Evolutionary conservation across 1,140 invertebrate genomes (phyloP), one percentile per base, ranked within the genome.

Genomic region (Bombus waltoni): DNA sequence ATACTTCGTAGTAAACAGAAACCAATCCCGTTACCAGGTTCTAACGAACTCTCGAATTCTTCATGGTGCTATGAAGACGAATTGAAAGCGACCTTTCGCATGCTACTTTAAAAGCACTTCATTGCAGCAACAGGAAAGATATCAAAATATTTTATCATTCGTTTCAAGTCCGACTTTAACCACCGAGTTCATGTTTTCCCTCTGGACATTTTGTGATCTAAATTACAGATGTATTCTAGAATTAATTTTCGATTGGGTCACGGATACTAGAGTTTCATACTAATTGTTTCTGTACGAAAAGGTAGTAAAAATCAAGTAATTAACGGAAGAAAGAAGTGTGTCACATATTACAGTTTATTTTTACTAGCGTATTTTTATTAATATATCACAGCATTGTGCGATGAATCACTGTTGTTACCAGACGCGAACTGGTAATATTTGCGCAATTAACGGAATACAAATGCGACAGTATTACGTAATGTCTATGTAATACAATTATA

Each of bases 1-100:
- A 28, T 28, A 62, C 25, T 35, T 38, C 28, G 44, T 70, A 28
- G 47, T 44, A 78, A 82, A 82, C 71, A 75, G 81, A 82, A 66
- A 82, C 25, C 57, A 42, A 72, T 79, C 25, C 83, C 75, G 75
- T 84, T 84, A 79, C 44, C 6, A 3, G 35, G 10, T 78, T 77
- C 42, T 83, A 47, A 83, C 8, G 35, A 47, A 32, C 75, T 32
- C 25, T 28, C n/a, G 65, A 66, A n/a, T 80, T 8, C 65, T 77
- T 77, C 68, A 53, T 32, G 78, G n/a, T 18, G 44, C 22, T 42
- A 10, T 35, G 42, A 62, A 42, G 71, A 81, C 42, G 42, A 59
- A 73, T 81, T n/a, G 47, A 72, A 44, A 71, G 35, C 47, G 28
- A 72, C 32, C 28, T 42, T 81, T 72, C 47, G 40, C 38, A 18